phyloP scores from a whole-genome alignment of 1,140 invertebrate genomes.

The Cheumatopsyche charites region DNA sequence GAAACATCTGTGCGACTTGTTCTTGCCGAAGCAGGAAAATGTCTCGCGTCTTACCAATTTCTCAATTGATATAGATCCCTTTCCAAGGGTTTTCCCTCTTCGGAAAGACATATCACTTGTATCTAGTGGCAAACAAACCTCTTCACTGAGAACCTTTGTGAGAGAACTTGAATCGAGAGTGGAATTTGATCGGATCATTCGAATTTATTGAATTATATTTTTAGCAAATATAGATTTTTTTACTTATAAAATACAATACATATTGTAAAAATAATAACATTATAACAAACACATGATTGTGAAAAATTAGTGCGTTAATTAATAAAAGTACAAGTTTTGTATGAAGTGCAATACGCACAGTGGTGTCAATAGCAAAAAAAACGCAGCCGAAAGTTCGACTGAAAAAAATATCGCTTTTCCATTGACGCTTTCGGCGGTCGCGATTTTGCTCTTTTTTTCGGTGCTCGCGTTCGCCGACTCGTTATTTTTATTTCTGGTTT shows the following conservation, averaged over 20 bases:
- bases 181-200: no score
- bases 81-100: slow-evolving; percentile 23
- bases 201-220: no score
- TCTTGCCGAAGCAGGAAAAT: slow-evolving; percentile 34
- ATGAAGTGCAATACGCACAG: no score
- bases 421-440: slow-evolving; percentile 33
- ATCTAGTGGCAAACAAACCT: slow-evolving; percentile 29
- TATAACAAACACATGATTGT: no score
- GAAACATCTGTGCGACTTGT: slow-evolving; percentile 32
- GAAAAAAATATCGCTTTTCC: slow-evolving; percentile 19
- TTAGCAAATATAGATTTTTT: no score
- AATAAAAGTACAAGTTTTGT: no score
- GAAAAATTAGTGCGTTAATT: no score
- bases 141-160: slow-evolving; percentile 14
- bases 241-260: no score
- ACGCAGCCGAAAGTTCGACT: no score
- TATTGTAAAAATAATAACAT: no score
- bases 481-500: slow-evolving; percentile 49
- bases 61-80: slow-evolving; percentile 43
- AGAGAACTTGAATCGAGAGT: no score
- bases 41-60: slow-evolving; percentile 43
- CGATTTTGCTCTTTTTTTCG: slow-evolving; percentile 42
- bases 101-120: slow-evolving; percentile 40
- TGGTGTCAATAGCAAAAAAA: no score
- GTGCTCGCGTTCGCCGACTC: slow-evolving; percentile 32